Percentiles rank a stretch among this genome's conserved stretches.
Conservation (phyloP, 53 echinoderm and acorn worm species). For the Echinometra lucunter region DNA sequence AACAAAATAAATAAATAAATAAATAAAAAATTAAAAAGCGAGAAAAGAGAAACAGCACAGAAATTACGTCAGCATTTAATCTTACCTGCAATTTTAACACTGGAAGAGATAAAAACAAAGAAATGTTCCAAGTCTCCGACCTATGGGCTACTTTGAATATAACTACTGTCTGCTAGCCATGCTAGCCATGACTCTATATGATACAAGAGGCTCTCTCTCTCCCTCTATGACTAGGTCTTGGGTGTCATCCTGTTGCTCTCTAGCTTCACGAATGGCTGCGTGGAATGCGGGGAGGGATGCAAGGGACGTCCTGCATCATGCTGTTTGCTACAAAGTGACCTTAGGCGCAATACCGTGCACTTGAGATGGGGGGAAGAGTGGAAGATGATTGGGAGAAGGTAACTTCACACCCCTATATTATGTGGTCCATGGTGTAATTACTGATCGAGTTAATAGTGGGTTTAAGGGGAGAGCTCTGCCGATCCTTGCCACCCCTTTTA, state of each 20-base stretch:
- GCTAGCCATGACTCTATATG: neutral
- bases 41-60: neutral
- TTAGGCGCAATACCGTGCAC: neutral
- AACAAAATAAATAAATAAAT: neutral
- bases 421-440: too few relatives aligned
- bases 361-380: neutral
- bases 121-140: neutral
- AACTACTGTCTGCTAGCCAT: neutral
- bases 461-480: too few relatives aligned
- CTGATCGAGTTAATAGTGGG: too few relatives aligned
- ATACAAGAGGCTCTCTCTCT: neutral
- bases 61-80: neutral
- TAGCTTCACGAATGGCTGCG: neutral
- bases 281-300: slow-evolving; percentile 30
- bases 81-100: neutral
- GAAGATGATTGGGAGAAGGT: slow-evolving; percentile 10
- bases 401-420: slow-evolving; percentile 3
- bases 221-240: neutral
- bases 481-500: too few relatives aligned
- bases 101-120: neutral
- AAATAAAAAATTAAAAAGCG: neutral
- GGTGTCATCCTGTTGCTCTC: neutral
- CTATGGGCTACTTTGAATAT: neutral
- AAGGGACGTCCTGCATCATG: neutral
- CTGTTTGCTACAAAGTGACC: slow-evolving; percentile 7